A percentile compares a stretch with the other conserved stretches of the same genome.
phyloP scores from a whole-genome alignment of 2,888 invertebrate genomes.

The Neoscelio sp. region DNA sequence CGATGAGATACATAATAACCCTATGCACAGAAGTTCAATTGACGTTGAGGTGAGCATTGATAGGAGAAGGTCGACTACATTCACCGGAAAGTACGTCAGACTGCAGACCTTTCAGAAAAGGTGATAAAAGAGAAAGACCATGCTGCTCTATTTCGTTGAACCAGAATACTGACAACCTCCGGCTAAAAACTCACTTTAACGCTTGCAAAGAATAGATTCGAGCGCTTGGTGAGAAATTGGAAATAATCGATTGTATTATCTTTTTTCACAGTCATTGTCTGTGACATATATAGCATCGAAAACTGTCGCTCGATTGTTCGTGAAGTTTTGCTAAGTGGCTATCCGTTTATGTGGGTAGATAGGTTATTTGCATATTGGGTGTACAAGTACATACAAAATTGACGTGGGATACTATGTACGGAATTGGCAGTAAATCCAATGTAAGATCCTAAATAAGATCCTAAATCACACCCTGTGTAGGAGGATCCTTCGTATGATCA shows the following conservation, averaged over 20 bases:
- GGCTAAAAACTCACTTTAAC: slow-evolving; percentile 22
- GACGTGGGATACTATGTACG: no score
- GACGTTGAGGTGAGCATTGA: slow-evolving; percentile 33
- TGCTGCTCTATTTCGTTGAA: slow-evolving; percentile 50
- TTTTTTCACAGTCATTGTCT: slow-evolving; percentile 11
- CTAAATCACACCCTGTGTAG: no score
- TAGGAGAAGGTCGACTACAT: slow-evolving; percentile 80
- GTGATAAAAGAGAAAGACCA: slow-evolving; percentile 64
- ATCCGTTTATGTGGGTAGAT: no score
- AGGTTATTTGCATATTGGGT: neutral
- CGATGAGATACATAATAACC: slow-evolving; percentile 6
- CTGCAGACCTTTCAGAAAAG: slow-evolving; percentile 58
- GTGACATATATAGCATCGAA: slow-evolving; percentile 11
- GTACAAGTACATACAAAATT: no score
- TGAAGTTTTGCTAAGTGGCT: slow-evolving; percentile 2
- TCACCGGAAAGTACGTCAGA: slow-evolving; percentile 72
- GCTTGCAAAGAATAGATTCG: slow-evolving; percentile 29
- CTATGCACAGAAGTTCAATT: slow-evolving; percentile 22
- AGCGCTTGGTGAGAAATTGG: slow-evolving; percentile 41
- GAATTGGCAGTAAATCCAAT: no score
- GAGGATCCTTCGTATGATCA: no score
- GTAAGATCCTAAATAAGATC: no score
- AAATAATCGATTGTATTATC: slow-evolving; percentile 43
- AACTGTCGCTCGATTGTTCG: slow-evolving; percentile 46
- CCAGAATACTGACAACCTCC: slow-evolving; percentile 35